These are phyloP conservation scores for Acrocera orbiculus DNA, from an alignment of 2,888 invertebrate genomes.

Conservation along the genomic window DNA sequence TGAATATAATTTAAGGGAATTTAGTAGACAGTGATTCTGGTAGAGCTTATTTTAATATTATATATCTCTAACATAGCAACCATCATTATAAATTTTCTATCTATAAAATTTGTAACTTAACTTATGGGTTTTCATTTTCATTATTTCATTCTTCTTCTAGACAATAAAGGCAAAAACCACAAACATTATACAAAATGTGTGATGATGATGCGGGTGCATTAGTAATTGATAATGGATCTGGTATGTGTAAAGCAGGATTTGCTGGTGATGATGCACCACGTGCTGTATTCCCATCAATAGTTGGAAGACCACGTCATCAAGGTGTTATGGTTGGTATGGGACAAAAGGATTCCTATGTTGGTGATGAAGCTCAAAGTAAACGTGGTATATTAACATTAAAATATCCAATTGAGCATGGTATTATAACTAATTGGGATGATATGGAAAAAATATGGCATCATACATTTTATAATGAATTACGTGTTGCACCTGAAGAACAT, in stretches of 20 bases:
- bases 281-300: constrained; percentile 84
- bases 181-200: too few species aligned
- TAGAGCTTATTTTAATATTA: too few species aligned
- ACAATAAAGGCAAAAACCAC: too few species aligned
- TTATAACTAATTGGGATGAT: constrained; percentile 97
- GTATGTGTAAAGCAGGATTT: constrained; percentile 95
- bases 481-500: constrained; percentile 88
- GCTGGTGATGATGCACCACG: constrained; percentile 92
- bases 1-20: too few species aligned
- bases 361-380: constrained; percentile 93
- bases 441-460: constrained; percentile 99
- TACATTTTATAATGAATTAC: constrained; percentile 92
- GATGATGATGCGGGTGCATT: too few species aligned
- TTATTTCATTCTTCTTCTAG: too few species aligned
- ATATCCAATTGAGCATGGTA: constrained; percentile 94
- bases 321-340: constrained; percentile 97
- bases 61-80: too few species aligned
- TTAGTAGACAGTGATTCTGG: too few species aligned
- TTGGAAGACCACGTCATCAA: constrained; percentile 83
- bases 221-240: too few species aligned
- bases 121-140: too few species aligned
- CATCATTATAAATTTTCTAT: too few species aligned
- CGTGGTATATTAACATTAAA: constrained; percentile 91
- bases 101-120: too few species aligned
- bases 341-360: constrained; percentile 92